Conservation (phyloP, 1,140 invertebrate genomes). For the Bombus pyrosoma region DNA sequence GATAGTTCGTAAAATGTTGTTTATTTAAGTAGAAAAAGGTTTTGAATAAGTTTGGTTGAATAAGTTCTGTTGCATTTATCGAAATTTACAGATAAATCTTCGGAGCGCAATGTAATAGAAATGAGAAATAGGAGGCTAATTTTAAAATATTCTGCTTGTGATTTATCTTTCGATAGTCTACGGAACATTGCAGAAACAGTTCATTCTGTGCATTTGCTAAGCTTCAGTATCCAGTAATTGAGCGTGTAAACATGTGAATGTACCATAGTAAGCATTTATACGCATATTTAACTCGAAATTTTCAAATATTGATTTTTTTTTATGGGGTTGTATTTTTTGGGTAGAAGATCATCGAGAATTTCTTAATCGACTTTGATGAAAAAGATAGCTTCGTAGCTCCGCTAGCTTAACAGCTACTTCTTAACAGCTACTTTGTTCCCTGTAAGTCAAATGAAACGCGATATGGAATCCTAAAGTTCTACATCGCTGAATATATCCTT, state of each 20-base stretch:
- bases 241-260: background rate
- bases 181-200: background rate
- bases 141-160: background rate
- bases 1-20: background rate
- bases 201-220: background rate
- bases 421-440: too few relatives aligned
- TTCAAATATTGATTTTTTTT: background rate
- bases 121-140: background rate
- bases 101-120: background rate
- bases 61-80: too few relatives aligned
- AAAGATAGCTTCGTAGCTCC: too few relatives aligned
- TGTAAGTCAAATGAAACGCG: too few relatives aligned
- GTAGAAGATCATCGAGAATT: too few relatives aligned
- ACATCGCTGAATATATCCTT: too few relatives aligned
- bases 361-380: too few relatives aligned
- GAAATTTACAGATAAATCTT: background rate
- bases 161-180: constrained; percentile 14
- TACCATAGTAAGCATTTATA: background rate
- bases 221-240: background rate
- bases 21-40: background rate
- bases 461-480: too few relatives aligned
- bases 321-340: too few relatives aligned
- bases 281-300: background rate
- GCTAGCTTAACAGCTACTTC: too few relatives aligned
- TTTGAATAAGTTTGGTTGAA: background rate